A percentile compares a stretch with the other conserved stretches of the same genome.
Evolutionary conservation across 2,113 vertebrate species (phyloP).

Genomic region (Rousettus leschenaultii): DNA sequence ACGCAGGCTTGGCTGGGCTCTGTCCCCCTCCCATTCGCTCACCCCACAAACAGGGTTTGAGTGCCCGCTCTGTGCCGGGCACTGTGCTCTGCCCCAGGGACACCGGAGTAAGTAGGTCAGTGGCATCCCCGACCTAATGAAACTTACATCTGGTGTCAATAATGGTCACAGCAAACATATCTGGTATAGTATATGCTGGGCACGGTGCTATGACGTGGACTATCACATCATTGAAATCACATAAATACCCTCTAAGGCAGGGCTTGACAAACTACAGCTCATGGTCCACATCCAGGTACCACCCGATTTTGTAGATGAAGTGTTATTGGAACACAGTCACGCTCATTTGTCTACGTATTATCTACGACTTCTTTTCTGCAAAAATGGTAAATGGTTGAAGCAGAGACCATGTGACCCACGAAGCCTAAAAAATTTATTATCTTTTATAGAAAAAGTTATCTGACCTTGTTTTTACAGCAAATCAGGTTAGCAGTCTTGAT

Average conservation of each 20-base stretch:
- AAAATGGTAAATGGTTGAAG: background rate
- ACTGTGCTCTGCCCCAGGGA: background rate
- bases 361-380: background rate
- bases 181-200: background rate
- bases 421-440: background rate
- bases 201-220: background rate
- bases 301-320: background rate
- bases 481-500: background rate
- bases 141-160: background rate
- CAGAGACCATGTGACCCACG: background rate
- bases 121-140: background rate
- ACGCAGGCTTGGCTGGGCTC: background rate
- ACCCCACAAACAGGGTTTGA: background rate
- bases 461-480: background rate
- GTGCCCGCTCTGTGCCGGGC: background rate
- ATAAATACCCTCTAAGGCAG: background rate
- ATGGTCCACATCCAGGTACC: background rate
- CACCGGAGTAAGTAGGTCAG: background rate
- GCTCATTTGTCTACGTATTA: accelerated
- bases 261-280: background rate
- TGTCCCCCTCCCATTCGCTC: background rate
- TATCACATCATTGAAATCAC: background rate
- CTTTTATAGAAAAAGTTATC: too few species aligned
- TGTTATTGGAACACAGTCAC: background rate
- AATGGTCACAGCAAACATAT: background rate